These are phyloP conservation scores for Peromyscus melanophrys DNA, from an alignment of 2,797 vertebrate species.

Conservation along the genomic window DNA sequence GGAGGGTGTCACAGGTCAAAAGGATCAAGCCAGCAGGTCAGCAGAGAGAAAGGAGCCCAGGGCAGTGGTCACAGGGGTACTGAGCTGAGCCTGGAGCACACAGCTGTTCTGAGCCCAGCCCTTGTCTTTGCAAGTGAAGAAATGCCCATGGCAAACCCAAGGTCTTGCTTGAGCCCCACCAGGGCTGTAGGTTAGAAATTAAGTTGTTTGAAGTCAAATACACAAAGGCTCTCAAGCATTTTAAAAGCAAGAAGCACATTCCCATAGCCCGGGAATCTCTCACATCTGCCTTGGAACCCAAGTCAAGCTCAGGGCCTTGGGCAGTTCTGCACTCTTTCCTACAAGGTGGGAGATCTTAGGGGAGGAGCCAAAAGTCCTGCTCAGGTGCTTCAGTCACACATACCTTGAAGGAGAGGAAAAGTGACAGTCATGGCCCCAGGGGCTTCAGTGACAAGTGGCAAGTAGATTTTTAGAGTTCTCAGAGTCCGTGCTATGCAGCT, in stretches of 20 bases:
- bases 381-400: neutral
- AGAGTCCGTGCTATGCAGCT: neutral
- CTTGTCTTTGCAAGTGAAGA: constrained; percentile 88
- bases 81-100: constrained; percentile 75
- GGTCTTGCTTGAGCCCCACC: constrained; percentile 75
- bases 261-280: neutral
- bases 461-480: neutral
- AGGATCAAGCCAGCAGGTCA: constrained; percentile 86
- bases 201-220: constrained; percentile 65
- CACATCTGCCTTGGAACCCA: accelerated
- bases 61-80: constrained; percentile 83
- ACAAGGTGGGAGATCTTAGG: accelerated
- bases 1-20: constrained; percentile 90
- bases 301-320: neutral
- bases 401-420: neutral
- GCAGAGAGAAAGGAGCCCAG: constrained; percentile 86
- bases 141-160: constrained; percentile 79
- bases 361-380: too few species aligned
- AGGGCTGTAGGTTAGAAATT: constrained; percentile 64
- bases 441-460: neutral
- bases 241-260: neutral
- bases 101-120: constrained; percentile 72
- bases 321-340: accelerated
- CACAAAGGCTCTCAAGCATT: constrained; percentile 21
- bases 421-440: neutral